Base-by-base conservation (phyloP, 2,113 vertebrate species). In the Macrotus californicus region DNA sequence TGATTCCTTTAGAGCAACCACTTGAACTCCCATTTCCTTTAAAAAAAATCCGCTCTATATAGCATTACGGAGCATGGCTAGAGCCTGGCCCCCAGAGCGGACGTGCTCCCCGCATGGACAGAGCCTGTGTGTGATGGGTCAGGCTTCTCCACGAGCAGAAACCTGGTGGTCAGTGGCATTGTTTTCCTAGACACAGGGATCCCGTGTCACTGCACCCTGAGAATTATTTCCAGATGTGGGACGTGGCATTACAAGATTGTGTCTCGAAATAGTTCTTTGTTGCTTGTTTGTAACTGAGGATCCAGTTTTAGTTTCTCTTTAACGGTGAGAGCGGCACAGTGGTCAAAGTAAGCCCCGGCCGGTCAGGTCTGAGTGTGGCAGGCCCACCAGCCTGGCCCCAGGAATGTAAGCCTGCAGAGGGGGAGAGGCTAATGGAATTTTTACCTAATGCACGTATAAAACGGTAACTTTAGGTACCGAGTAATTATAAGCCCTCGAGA, bases 121-220 rank as follows among this genome's bases (percentile, higher is more conserved):
- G 85, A 29, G 10, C 3, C 8, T 89, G 14, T 34, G 0, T 52
- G 22, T 22, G 41, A 0, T 46, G 34, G 34, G 31, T 52, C 72
- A 77, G 59, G 21, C 69, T 29, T 52, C 52, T 46, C 59, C 46
- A 24, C 61, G 70, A 52, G 80, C 8, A 54, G 64, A 88, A 84
- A 73, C 67, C 80, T 79, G 64, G 52, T 64, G 18, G 18, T 24
- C 36, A 50, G 1, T 1, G 29, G 39, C 36, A 43, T 82, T 59
- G 13, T 84, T 67, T 94, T 93, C 89, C 54, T 24, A 41, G 84
- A 87, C 87, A 59, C 84, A 46, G 36, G 64, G 59, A 95, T 93
- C n/a, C 34, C 31, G 2, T 39, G 41, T 43, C 82, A 91, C 6
- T n/a, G 61, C 36, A 70, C 89, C 46, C 8, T 43, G 70, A 89